Base-by-base conservation (phyloP, 2,888 invertebrate genomes). In the Mechanitis messenoides region DNA sequence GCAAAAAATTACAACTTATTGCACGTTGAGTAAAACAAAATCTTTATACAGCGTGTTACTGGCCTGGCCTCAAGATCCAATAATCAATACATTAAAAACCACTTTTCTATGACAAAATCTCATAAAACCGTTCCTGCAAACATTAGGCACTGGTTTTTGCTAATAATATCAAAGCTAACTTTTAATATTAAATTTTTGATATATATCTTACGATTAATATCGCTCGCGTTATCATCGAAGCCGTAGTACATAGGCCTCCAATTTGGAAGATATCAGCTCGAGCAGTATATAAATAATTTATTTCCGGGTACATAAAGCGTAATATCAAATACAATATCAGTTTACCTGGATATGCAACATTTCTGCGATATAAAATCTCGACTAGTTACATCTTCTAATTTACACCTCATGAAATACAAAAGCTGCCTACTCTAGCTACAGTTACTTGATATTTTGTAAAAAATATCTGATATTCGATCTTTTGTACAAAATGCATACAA, bases 1-100 rank as follows among this genome's bases (percentile, higher is more conserved):
- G 89, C 85, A 89, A 89, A 86, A 75, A 83, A 84, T 88, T 88
- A 80, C 82, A 82, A 80, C 72, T 78, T 90, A 89, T 89, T 89
- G 89, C 89, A 90, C 89, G 77, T 71, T 74, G 73, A 74, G 71
- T 72, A 71, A 20, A 72, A 75, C 72, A 71, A 70, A 69, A 71
- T 20, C 68, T 69, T 66, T 69, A 66, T 69, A 72, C 68, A 72
- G 67, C 66, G 70, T 64, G 61, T 69, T 74, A 79, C 77, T 78
- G 79, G 76, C 77, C 77, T 69, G 70, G 65, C 70, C 68, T 66
- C 55, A 28, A 55, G 69, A 63, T 71, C 66, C 68, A 67, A 64
- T 68, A 56, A 68, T 63, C 60, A 57, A 58, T 55, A 58, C 50
- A 62, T 53, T 55, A 59, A 58, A 62, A 47, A 56, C 55, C 63